Evolutionary conservation across 2,113 vertebrate genomes (phyloP).

Genomic region (Chunga burmeisteri): DNA sequence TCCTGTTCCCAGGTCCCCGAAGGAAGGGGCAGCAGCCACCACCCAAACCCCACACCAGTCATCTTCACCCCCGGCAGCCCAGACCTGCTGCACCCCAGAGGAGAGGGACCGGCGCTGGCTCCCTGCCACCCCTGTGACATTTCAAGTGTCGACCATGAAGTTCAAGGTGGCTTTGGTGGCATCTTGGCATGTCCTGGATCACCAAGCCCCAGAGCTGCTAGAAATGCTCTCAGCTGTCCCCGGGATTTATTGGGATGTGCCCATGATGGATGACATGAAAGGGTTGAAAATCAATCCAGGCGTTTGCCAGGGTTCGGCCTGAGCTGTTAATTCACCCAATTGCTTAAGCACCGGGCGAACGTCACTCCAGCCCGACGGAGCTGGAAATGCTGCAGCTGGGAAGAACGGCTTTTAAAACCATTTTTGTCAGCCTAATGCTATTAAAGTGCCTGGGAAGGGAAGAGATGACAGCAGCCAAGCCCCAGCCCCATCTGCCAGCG

Average conservation of each 20-base stretch:
- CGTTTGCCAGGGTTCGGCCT: background rate
- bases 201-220: background rate
- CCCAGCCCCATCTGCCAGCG: fast-evolving
- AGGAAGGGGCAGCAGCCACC: background rate
- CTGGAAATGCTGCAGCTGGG: background rate
- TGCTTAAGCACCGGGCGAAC: background rate
- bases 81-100: background rate
- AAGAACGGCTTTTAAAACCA: background rate
- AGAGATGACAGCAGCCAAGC: fast-evolving
- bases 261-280: background rate
- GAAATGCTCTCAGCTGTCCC: fast-evolving
- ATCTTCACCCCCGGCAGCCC: background rate
- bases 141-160: background rate
- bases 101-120: background rate
- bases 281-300: background rate
- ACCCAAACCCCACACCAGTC: background rate
- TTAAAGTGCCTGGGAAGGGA: background rate
- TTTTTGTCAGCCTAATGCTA: background rate
- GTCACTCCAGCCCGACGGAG: background rate
- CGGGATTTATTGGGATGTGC: background rate
- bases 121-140: background rate
- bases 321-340: background rate
- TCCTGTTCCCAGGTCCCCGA: background rate
- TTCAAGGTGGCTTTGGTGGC: background rate
- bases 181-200: fast-evolving